These are phyloP conservation scores for Drosophila neocordata DNA, from an alignment of 1,140 invertebrate species.

Conservation along the genomic window DNA sequence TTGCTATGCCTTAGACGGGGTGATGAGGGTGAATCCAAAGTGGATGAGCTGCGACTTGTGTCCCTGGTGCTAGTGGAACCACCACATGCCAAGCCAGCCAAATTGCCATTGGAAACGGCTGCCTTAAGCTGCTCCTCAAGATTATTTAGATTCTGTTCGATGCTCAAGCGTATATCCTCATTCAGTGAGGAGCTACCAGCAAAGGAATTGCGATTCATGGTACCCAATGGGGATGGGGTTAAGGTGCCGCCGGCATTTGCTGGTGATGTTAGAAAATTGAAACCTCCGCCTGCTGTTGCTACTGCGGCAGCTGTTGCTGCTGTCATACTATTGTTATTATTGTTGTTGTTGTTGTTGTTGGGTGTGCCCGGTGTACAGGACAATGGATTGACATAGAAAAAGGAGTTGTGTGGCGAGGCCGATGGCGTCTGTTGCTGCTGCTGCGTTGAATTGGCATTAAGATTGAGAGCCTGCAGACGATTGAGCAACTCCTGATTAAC, in stretches of 20 bases:
- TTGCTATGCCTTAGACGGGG: slow-evolving; percentile 63
- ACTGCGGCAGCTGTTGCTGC: slow-evolving; percentile 4
- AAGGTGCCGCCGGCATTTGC: slow-evolving; percentile 51
- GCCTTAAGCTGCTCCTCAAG: slow-evolving; percentile 85
- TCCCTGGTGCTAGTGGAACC: slow-evolving; percentile 66
- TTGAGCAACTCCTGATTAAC: slow-evolving; percentile 85
- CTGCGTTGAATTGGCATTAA: slow-evolving; percentile 61
- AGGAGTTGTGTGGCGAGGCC: slow-evolving; percentile 67
- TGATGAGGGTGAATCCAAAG: slow-evolving; percentile 73
- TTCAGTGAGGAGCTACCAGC: slow-evolving; percentile 66
- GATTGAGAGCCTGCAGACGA: slow-evolving; percentile 84
- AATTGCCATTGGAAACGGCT: slow-evolving; percentile 83
- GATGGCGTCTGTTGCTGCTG: slow-evolving; percentile 39
- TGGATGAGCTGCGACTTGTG: slow-evolving; percentile 73
- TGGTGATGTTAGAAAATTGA: slow-evolving; percentile 73
- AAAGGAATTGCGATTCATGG: slow-evolving; percentile 77
- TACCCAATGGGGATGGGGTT: slow-evolving; percentile 72
- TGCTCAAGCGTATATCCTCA: slow-evolving; percentile 70
- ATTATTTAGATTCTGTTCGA: slow-evolving; percentile 79
- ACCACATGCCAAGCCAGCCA: slow-evolving; percentile 67
- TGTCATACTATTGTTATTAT: background rate
- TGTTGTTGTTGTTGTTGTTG: slow-evolving; percentile 60
- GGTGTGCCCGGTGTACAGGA: slow-evolving; percentile 73
- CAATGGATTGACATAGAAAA: slow-evolving; percentile 80
- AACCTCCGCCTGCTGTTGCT: slow-evolving; percentile 26